phyloP scores from a whole-genome alignment of 2,797 vertebrate species.

The Eulemur rubriventer region DNA sequence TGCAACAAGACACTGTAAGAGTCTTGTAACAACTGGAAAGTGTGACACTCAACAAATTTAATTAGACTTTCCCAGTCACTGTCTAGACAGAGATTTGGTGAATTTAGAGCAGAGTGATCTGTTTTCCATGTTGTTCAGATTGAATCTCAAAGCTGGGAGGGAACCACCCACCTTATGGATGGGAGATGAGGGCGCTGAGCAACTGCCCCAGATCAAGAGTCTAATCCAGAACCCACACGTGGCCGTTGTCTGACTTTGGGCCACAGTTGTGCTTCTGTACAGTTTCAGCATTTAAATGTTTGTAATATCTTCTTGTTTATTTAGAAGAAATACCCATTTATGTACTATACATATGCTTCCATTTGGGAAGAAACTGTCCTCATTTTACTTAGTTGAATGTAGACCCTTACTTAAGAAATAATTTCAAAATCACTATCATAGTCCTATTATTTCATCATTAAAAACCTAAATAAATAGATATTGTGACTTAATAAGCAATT shows the following conservation, averaged over 20 bases:
- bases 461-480: neutral
- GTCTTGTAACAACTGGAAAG: neutral
- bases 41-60: neutral
- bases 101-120: neutral
- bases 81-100: neutral
- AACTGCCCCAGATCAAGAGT: too few relatives aligned
- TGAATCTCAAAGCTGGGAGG: neutral
- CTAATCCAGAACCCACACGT: fast-evolving
- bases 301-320: constrained; percentile 48
- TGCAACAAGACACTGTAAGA: neutral
- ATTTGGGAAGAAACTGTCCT: constrained; percentile 59
- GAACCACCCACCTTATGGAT: neutral
- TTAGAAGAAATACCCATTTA: constrained; percentile 64
- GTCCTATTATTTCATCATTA: constrained; percentile 21
- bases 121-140: neutral
- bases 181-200: neutral
- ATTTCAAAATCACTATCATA: constrained; percentile 57
- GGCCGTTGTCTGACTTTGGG: fast-evolving
- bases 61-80: neutral
- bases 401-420: constrained; percentile 61
- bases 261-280: neutral
- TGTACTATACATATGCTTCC: constrained; percentile 36
- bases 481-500: neutral
- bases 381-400: constrained; percentile 51
- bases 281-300: constrained; percentile 41